phyloP scores from a whole-genome alignment of 2,888 invertebrate genomes.

The Nasonovia ribisnigri region DNA sequence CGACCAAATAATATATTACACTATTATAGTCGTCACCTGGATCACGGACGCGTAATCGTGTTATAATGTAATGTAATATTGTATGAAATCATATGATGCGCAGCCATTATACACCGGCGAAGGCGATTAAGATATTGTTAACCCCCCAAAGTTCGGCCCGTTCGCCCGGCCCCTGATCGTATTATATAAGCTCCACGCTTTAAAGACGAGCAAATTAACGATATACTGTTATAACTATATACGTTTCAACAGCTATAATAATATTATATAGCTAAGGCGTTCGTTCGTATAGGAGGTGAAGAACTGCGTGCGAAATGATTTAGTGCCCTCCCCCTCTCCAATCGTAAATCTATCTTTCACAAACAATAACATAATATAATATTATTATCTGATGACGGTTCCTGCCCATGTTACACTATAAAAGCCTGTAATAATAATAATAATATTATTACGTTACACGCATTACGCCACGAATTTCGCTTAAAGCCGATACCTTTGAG shows the following conservation, averaged over 20 bases:
- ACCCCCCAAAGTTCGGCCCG: not conserved
- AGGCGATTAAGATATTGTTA: slow-evolving; percentile 5
- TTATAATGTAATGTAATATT: not conserved
- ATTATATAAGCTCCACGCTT: not conserved
- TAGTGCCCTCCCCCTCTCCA: not conserved
- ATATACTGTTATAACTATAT: not conserved
- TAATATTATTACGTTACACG: not conserved
- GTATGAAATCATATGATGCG: not conserved
- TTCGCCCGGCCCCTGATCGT: not conserved
- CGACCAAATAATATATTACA: not conserved
- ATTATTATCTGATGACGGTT: not conserved
- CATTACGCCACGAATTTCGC: not conserved
- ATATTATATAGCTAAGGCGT: not conserved
- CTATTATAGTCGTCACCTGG: not conserved
- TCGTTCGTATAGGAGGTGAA: not conserved
- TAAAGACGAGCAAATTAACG: not conserved
- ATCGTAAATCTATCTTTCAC: not conserved
- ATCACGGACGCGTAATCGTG: not conserved
- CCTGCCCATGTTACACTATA: not conserved
- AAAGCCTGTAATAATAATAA: too few species aligned
- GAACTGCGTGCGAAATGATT: not conserved
- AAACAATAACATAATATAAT: not conserved
- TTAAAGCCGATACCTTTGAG: not conserved
- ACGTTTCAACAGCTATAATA: not conserved
- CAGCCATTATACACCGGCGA: not conserved